Conservation (phyloP, 1,140 invertebrate genomes). For the Myzus persicae region DNA sequence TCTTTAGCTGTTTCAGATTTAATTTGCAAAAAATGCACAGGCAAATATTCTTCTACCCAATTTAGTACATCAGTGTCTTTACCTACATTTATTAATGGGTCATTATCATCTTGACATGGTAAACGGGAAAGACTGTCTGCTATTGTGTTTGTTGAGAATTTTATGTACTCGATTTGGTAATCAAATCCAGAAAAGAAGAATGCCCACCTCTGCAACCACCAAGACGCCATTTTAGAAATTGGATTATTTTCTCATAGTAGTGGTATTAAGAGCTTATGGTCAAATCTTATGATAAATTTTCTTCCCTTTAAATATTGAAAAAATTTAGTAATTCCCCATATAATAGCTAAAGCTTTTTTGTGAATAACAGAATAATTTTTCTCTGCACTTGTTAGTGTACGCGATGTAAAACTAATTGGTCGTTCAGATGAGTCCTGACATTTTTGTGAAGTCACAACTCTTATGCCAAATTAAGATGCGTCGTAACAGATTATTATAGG, state of each 20-base stretch:
- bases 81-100: too few species aligned
- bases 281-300: conserved; percentile 67
- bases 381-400: conserved; percentile 60
- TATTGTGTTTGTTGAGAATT: neutral
- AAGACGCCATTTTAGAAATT: conserved; percentile 63
- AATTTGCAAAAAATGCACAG: neutral
- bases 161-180: conserved; percentile 64
- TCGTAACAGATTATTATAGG: neutral
- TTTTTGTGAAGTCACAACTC: neutral
- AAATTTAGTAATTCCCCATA: conserved; percentile 68
- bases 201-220: conserved; percentile 63
- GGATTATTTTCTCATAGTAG: conserved; percentile 65
- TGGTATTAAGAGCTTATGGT: conserved; percentile 66
- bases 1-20: neutral
- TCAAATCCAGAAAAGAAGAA: conserved; percentile 64
- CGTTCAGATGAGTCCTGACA: conserved; percentile 59
- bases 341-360: conserved; percentile 67
- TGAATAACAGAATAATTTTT: conserved; percentile 67
- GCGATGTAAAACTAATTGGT: conserved; percentile 66
- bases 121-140: too few species aligned
- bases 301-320: conserved; percentile 68
- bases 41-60: neutral
- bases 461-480: neutral
- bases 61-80: neutral
- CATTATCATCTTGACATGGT: too few species aligned